Evolutionary conservation across 2,113 vertebrate species (phyloP), one percentile per base, ranked within the genome.

Genomic region (Proteles cristata): DNA sequence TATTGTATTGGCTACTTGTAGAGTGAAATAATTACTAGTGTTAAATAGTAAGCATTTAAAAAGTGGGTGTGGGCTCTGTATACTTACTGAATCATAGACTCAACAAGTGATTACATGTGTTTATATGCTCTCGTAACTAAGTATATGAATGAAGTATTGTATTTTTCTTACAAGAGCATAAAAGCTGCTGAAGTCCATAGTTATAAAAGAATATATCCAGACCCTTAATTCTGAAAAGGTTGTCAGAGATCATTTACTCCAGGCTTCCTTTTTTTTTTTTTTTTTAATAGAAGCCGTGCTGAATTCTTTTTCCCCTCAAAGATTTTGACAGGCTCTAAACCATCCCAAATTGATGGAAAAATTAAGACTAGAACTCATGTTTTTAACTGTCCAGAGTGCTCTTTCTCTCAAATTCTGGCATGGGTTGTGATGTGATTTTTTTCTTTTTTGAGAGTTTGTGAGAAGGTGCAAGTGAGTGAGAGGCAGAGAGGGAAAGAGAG

Each of bases 71-170:
- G 92, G 43, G 45, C 50, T 26, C 2, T 68, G 8, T 76, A 76
- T 48, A 76, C 53, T 74, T 63, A 43, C 35, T 83, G 93, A 88
- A 50, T 92, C 76, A 92, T 81, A 53, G 66, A 55, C 16, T 81
- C n/a, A 84, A 1, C 71, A 86, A 86, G 82, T 88, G 76, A 76
- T 76, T 68, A 48, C 35, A 11, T 91, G 50, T 88, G 28, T 77
- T 92, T 90, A 74, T 83, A 39, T 92, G 83, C 53, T 28, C 68
- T 94, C 10, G n/a, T 77, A 88, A 82, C 33, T 82, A 92, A 81
- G 87, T 87, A 61, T 77, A 19, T 90, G 55, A 66, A 66, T 26
- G 14, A 76, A 48, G 69, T 84, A 28, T 90, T 94, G 8, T 90
- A 43, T 39, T 43, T 65, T 88, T 84, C 79, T n/a, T 86, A 33